Evolutionary conservation across 2,113 vertebrate genomes (phyloP).

Genomic region (Nicator chloris): DNA sequence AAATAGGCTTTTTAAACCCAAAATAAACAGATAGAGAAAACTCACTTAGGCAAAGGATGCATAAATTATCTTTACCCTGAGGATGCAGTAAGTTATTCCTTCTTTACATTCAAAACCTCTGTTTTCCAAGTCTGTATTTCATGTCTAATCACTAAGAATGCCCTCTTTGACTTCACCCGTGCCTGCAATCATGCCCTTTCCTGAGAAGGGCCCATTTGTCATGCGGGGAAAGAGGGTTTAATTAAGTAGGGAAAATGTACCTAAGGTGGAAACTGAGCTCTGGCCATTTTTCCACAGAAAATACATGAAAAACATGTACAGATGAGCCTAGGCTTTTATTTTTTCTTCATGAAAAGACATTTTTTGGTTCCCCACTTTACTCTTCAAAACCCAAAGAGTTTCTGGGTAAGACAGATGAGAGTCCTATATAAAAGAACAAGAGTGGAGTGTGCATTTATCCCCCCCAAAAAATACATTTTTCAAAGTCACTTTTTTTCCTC

Average conservation of each 20-base stretch:
- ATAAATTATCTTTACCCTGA: constrained; percentile 49
- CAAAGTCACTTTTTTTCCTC: constrained; percentile 14
- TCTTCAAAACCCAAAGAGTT: constrained; percentile 44
- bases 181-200: constrained; percentile 60
- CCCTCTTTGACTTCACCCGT: constrained; percentile 65
- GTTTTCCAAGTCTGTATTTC: constrained; percentile 47
- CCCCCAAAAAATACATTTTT: constrained; percentile 32
- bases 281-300: constrained; percentile 70
- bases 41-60: constrained; percentile 48
- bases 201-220: constrained; percentile 70
- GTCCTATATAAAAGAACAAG: background rate
- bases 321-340: constrained; percentile 44
- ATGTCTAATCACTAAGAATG: constrained; percentile 67
- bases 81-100: constrained; percentile 57
- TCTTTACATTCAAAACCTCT: constrained; percentile 24
- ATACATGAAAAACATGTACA: constrained; percentile 59
- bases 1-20: constrained; percentile 47
- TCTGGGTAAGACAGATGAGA: background rate
- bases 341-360: background rate
- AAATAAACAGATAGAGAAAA: constrained; percentile 59
- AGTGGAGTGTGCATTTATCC: constrained; percentile 48
- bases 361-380: background rate
- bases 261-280: constrained; percentile 70
- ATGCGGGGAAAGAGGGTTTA: constrained; percentile 67
- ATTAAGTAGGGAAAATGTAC: constrained; percentile 75